These are phyloP conservation scores for Leptinotarsa juncta DNA, from an alignment of 2,888 invertebrate genomes.

Conservation along the genomic window DNA sequence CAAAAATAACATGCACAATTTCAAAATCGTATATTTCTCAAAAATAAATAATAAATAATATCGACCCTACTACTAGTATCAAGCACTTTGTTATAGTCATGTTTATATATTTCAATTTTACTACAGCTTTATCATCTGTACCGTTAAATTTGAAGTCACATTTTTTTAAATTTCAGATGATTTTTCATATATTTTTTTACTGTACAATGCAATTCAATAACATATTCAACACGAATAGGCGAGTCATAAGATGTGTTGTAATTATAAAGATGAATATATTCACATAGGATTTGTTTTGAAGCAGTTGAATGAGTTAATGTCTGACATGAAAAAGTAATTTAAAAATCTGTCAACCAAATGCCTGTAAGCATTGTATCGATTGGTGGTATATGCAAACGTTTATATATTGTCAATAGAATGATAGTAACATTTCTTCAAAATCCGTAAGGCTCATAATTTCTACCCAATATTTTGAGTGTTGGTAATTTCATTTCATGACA, in stretches of 20 bases:
- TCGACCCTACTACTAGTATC: conserved; percentile 44
- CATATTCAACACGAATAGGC: background rate
- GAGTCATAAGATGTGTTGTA: background rate
- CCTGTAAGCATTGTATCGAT: background rate
- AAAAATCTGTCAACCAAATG: background rate
- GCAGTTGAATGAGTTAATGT: background rate
- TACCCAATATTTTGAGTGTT: background rate
- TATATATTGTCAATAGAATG: conserved; percentile 6
- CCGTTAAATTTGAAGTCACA: background rate
- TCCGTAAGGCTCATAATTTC: conserved; percentile 4
- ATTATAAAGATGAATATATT: background rate
- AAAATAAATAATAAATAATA: conserved; percentile 47
- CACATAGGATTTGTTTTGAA: background rate
- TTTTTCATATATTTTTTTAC: background rate
- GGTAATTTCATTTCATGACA: conserved; percentile 45
- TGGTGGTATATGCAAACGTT: background rate
- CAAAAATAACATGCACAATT: conserved; percentile 5
- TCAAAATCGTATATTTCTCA: conserved; percentile 46
- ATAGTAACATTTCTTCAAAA: background rate
- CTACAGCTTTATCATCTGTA: conserved; percentile 24
- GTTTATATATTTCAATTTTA: conserved; percentile 31
- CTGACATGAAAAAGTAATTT: background rate
- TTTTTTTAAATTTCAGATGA: background rate
- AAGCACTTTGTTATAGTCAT: conserved; percentile 52
- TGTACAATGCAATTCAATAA: conserved; percentile 7